Evolutionary conservation across 2,888 invertebrate species (phyloP), one percentile per base, ranked within the genome.

Genomic region (Nudaria mundana): DNA sequence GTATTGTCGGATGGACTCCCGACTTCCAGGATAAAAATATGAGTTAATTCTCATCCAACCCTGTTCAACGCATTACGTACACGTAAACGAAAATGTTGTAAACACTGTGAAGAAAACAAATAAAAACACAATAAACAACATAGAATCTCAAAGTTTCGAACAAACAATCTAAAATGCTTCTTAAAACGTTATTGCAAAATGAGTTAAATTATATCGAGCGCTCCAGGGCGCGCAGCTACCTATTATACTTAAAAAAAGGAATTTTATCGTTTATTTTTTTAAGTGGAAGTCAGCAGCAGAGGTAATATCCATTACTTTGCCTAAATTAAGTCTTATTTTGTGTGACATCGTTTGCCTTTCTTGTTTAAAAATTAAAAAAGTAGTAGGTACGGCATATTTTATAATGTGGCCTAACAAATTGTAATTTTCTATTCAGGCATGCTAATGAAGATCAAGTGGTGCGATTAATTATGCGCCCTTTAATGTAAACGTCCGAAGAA

Each of bases 301-400:
- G 45, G 60, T 55, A 66, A 71, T 76, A 76, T 75, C 68, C 74
- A 79, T 81, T 80, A 76, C 76, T 78, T 73, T 60, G 62, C 62
- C 70, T 62, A 72, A 81, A 81, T 79, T 81, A 78, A 81, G 75
- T 68, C 73, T 75, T 76, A 75, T 78, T 81, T 75, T 73, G 72
- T 81, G 81, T 80, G 80, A 79, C 79, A 69, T 64, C 73, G 66
- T 76, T 77, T 70, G 67, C 70, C 66, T 73, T 72, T 72, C 63
- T 71, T 71, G 64, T 72, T 71, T 76, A 70, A 71, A 62, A 75
- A 76, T 73, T 75, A 71, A 69, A 63, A 59, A 64, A 57, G 44
- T 55, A 63, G 59, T 73, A 75, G 55, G 57, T 50, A 35, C 52
- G n/a, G 47, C 49, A 58, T 61, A 59, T 59, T 59, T 59, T 57